Evolutionary conservation across 2,113 vertebrate species (phyloP).

Genomic region (Rostratula benghalensis): DNA sequence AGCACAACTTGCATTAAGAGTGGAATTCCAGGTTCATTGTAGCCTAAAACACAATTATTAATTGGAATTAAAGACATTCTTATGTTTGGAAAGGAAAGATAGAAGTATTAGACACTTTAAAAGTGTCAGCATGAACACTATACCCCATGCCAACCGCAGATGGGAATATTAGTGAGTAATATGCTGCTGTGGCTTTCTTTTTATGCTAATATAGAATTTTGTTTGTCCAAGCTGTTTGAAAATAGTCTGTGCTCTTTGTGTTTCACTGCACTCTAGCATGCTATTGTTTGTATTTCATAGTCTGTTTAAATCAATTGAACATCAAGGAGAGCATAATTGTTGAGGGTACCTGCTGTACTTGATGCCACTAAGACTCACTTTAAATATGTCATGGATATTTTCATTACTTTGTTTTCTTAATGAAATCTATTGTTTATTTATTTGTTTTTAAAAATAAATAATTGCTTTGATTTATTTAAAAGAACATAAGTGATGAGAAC

Average conservation of each 20-base stretch:
- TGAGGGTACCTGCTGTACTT: neutral
- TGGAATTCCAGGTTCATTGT: slow-evolving; percentile 35
- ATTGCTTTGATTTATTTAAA: neutral
- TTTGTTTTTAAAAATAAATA: neutral
- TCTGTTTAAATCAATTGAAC: neutral
- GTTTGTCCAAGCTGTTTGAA: neutral
- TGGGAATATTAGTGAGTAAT: neutral
- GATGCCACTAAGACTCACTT: neutral
- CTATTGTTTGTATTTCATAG: neutral
- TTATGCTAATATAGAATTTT: neutral
- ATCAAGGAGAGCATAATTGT: neutral
- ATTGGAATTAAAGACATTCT: neutral
- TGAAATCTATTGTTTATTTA: neutral
- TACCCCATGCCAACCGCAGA: neutral
- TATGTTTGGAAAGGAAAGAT: neutral
- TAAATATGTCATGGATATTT: neutral
- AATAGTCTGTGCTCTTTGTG: neutral
- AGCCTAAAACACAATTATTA: neutral
- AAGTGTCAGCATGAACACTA: neutral
- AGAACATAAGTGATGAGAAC: neutral
- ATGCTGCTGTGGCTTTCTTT: neutral
- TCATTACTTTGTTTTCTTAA: neutral
- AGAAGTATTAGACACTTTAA: neutral
- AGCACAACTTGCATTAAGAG: neutral
- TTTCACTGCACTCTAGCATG: neutral